Evolutionary conservation across 2,797 vertebrate genomes (phyloP).

Genomic region (Siniperca undulata): DNA sequence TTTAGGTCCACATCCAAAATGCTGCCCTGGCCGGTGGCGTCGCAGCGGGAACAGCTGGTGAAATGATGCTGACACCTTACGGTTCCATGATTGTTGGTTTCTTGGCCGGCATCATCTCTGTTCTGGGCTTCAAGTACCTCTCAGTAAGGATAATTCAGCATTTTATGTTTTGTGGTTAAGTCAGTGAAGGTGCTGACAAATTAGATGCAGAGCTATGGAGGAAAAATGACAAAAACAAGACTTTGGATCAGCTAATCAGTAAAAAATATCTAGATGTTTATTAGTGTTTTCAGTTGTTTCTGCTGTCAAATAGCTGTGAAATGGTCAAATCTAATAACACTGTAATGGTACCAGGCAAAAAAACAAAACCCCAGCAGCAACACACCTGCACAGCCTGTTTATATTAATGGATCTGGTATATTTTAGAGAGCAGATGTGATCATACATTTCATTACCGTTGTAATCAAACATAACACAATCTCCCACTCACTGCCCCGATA

Average conservation of each 20-base stretch:
- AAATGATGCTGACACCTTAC: conserved; percentile 94
- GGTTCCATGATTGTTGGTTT: conserved; percentile 92
- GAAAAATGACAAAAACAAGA: background rate
- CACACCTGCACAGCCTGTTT: background rate
- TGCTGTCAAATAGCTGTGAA: background rate
- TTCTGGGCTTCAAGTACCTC: conserved; percentile 91
- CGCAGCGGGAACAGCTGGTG: conserved; percentile 90
- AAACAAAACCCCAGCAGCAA: background rate
- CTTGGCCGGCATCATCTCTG: conserved; percentile 90
- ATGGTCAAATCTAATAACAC: background rate
- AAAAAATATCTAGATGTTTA: background rate
- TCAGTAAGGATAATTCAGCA: conserved; percentile 73
- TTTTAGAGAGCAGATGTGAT: background rate
- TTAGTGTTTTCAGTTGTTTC: background rate
- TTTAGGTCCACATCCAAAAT: conserved; percentile 94
- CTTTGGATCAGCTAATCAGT: background rate
- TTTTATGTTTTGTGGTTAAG: background rate
- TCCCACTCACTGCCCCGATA: background rate
- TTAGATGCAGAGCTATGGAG: background rate
- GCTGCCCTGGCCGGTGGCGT: conserved; percentile 91
- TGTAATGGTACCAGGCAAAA: background rate
- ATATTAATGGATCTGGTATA: background rate
- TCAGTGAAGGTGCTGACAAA: background rate
- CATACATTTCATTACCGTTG: background rate
- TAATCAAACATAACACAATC: background rate